Conservation (phyloP, 2,888 invertebrate genomes). For the Sthenelais limicola region DNA sequence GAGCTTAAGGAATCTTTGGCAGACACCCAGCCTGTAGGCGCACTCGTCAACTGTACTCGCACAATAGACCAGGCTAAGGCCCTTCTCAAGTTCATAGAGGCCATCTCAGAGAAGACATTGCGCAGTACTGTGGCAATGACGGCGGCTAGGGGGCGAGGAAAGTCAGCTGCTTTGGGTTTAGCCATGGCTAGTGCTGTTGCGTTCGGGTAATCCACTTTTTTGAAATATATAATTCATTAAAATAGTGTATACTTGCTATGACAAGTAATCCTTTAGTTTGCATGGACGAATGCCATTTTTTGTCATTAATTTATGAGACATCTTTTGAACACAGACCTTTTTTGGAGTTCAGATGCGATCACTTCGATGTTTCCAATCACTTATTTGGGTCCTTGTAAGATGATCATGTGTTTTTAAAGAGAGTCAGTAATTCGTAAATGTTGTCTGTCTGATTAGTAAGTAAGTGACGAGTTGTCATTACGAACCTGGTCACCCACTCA, state of each 20-base stretch:
- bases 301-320: too few relatives aligned
- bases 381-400: too few relatives aligned
- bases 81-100: slow-evolving; percentile 92
- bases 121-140: slow-evolving; percentile 95
- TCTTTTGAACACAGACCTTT: too few relatives aligned
- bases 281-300: too few relatives aligned
- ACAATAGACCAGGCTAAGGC: slow-evolving; percentile 96
- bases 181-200: slow-evolving; percentile 81
- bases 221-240: background rate
- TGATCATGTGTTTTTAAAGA: too few relatives aligned
- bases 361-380: too few relatives aligned
- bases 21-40: slow-evolving; percentile 93
- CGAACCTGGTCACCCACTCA: too few relatives aligned
- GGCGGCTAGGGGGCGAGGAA: slow-evolving; percentile 96
- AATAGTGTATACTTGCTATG: background rate
- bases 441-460: too few relatives aligned
- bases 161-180: slow-evolving; percentile 96
- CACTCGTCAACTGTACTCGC: slow-evolving; percentile 88
- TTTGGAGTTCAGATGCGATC: too few relatives aligned
- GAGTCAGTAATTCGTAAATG: too few relatives aligned
- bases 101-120: slow-evolving; percentile 90
- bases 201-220: slow-evolving; percentile 67
- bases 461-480: too few relatives aligned
- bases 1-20: slow-evolving; percentile 86
- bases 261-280: too few relatives aligned